Conservation (phyloP, 2,888 invertebrate species). For the Caenorhabditis doughertyi region DNA sequence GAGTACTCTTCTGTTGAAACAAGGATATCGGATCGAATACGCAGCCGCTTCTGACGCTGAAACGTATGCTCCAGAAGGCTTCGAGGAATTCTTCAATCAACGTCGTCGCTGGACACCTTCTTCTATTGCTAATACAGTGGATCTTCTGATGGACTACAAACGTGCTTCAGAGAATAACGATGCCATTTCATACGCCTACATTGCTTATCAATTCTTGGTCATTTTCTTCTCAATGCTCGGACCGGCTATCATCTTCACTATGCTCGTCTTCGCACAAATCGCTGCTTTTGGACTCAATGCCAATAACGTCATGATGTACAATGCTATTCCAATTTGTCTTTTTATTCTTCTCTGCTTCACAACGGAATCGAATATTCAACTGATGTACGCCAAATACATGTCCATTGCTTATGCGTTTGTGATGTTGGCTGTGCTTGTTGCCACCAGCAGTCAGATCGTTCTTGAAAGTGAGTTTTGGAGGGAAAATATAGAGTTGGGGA, state of each 20-base stretch:
- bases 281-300: slow-evolving; percentile 79
- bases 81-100: slow-evolving; percentile 83
- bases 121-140: slow-evolving; percentile 83
- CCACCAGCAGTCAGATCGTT: slow-evolving; percentile 80
- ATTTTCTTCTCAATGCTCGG: slow-evolving; percentile 83
- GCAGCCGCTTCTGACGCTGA: slow-evolving; percentile 84
- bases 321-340: slow-evolving; percentile 76
- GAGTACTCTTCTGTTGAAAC: slow-evolving; percentile 84
- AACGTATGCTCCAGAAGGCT: slow-evolving; percentile 83
- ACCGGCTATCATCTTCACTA: slow-evolving; percentile 82
- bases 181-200: slow-evolving; percentile 81
- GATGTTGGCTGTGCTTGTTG: slow-evolving; percentile 91
- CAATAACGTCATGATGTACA: slow-evolving; percentile 76
- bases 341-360: slow-evolving; percentile 81
- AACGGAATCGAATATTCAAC: slow-evolving; percentile 78
- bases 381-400: slow-evolving; percentile 86
- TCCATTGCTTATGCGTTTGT: slow-evolving; percentile 90
- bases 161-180: slow-evolving; percentile 80
- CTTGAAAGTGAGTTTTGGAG: slow-evolving; percentile 75
- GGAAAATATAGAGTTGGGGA: not conserved
- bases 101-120: slow-evolving; percentile 83
- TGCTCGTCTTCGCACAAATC: slow-evolving; percentile 82
- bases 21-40: slow-evolving; percentile 84
- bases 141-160: slow-evolving; percentile 82
- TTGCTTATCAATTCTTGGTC: slow-evolving; percentile 82